Conservation (phyloP, 1,140 invertebrate genomes). For the Phenacoccus solenopsis region DNA sequence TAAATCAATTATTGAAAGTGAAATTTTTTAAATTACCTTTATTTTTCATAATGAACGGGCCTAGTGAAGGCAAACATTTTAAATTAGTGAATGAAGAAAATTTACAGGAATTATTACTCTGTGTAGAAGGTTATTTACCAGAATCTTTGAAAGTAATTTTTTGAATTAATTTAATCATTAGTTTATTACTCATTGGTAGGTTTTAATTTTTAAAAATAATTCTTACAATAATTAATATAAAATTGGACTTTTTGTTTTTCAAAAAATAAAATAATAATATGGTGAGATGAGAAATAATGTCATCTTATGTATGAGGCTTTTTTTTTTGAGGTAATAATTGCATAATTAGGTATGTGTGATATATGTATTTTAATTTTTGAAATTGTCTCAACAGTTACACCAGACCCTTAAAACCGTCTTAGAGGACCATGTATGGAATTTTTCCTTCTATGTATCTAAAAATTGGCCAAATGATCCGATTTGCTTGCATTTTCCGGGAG, state of each 20-base stretch:
- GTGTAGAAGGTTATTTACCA: slow-evolving; percentile 59
- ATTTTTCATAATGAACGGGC: slow-evolving; percentile 48
- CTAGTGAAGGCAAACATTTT: slow-evolving; percentile 68
- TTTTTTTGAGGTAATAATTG: no score
- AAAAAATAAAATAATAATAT: no score
- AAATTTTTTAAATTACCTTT: neutral
- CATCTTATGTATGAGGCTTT: no score
- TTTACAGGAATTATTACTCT: slow-evolving; percentile 59
- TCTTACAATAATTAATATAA: no score
- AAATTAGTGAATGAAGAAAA: slow-evolving; percentile 66
- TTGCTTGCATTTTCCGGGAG: slow-evolving; percentile 70
- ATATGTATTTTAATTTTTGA: slow-evolving; percentile 11
- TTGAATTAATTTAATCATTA: no score
- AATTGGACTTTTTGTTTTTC: no score
- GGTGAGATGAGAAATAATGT: no score
- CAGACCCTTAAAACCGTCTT: slow-evolving; percentile 74
- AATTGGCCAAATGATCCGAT: slow-evolving; percentile 69
- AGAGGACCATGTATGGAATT: slow-evolving; percentile 72
- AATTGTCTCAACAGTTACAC: slow-evolving; percentile 57
- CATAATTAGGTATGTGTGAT: no score
- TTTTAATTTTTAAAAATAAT: no score
- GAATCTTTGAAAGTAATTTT: slow-evolving; percentile 61
- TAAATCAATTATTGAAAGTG: no score
- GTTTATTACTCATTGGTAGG: no score
- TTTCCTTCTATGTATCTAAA: slow-evolving; percentile 75